Percentiles rank a stretch among this genome's conserved stretches.
These are phyloP conservation scores for Phallusia fumigata DNA, from an alignment of 23 tunicate genomes.

Conservation along the genomic window DNA sequence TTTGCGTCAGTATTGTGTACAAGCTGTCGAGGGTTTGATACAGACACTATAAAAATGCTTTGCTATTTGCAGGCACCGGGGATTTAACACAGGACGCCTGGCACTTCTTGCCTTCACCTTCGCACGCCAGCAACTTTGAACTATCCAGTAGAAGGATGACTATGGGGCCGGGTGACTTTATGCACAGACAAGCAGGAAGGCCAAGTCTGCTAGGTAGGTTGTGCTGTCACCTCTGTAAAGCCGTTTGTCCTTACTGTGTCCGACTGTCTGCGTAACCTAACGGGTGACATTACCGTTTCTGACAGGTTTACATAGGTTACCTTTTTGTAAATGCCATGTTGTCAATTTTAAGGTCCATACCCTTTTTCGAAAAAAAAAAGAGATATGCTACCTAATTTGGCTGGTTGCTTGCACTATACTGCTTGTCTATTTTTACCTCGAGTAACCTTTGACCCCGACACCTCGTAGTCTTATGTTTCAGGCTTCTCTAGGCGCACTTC, in stretches of 20 bases:
- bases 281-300: too few relatives aligned
- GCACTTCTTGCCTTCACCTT: background rate
- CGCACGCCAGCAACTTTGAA: background rate
- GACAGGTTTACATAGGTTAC: too few relatives aligned
- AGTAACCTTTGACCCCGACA: too few relatives aligned
- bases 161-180: background rate
- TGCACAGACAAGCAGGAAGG: conserved; percentile 12
- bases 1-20: background rate
- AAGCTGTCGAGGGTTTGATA: background rate
- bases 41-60: background rate
- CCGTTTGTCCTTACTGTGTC: too few relatives aligned
- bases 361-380: too few relatives aligned
- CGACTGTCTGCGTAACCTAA: too few relatives aligned
- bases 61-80: background rate
- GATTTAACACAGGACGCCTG: background rate
- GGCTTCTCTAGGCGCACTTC: conserved; percentile 13
- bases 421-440: too few relatives aligned
- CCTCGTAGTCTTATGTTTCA: background rate
- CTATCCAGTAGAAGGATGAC: conserved; percentile 5
- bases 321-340: too few relatives aligned
- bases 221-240: too few relatives aligned
- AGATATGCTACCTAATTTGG: too few relatives aligned
- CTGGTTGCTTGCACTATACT: too few relatives aligned
- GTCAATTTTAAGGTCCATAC: too few relatives aligned
- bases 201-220: background rate